Base-by-base conservation (phyloP, 1,140 invertebrate species). In the Subanguina moxae region DNA sequence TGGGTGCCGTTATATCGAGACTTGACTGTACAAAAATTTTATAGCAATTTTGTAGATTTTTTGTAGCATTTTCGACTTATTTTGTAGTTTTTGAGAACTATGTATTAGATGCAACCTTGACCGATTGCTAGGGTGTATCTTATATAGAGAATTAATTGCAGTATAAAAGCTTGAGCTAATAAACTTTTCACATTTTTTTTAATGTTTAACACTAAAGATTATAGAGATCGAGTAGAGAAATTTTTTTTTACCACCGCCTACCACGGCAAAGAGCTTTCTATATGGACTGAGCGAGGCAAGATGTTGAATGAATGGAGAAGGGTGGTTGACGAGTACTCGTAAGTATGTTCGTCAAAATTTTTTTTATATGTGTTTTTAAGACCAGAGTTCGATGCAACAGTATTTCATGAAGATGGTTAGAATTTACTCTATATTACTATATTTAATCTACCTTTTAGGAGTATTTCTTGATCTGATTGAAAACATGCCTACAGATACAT, bases 391-490 rank as follows among this genome's bases (percentile, higher is more conserved):
- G 62, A 75, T 19, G 76, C 81, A 15, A 75, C 76, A 0, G 81
- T 82, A 21, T 82, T 68, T 57, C 76, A 82, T 57, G 80, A 82
- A 52, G 80, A 82, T 56, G 72, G 67, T 28, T 5, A 38, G 11
- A 38, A 38, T 38, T 11, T 38, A 38, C 32, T 11, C 32, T 38
- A 5, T 5, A 5, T 38, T 38, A 38, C 32, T 5, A 38, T 38
- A 38, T 38, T 38, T 38, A 38, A 38, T 5, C 11, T 38, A 11
- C 32, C 3, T 38, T 38, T 38, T 11, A 38, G 32, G 32, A 38
- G 67, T 80, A 21, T 82, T 80, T 56, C 64, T 82, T 11, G 80
- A 82, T 66, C 83, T 85, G 59, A 85, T 85, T 64, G 83, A 85
- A 13, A 76, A 76, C 38, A 83, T 86, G 58, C 73, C 84, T 27